Evolutionary conservation across 1,140 invertebrate genomes (phyloP).

Genomic region (Globodera ellingtonae): DNA sequence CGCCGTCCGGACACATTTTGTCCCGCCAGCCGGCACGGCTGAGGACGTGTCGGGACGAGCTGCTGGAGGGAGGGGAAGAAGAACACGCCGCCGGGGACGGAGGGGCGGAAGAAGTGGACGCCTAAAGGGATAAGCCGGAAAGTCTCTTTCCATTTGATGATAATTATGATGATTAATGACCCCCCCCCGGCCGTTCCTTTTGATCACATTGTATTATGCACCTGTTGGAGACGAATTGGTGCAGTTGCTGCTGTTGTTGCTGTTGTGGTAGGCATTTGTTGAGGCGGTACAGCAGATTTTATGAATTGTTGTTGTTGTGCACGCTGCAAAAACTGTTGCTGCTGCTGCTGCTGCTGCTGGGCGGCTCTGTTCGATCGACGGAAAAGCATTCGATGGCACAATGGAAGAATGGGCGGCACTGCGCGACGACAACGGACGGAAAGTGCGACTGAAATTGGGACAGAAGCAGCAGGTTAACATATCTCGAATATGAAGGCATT

Average conservation of each 20-base stretch:
- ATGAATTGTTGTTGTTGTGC: not conserved
- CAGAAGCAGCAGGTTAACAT: too few relatives aligned
- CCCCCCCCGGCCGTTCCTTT: too few relatives aligned
- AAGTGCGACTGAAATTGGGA: not conserved
- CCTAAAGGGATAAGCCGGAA: not conserved
- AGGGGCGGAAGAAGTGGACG: slow-evolving; percentile 11
- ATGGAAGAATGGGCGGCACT: not conserved
- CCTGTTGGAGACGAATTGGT: too few relatives aligned
- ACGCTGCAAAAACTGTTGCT: not conserved
- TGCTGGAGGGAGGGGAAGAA: not conserved
- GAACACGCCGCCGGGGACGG: not conserved
- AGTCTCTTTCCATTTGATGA: not conserved
- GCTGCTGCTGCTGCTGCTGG: not conserved
- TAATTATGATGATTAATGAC: not conserved
- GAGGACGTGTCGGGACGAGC: too few relatives aligned
- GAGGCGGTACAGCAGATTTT: too few relatives aligned
- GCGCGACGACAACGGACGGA: not conserved
- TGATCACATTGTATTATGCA: too few relatives aligned
- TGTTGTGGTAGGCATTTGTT: not conserved
- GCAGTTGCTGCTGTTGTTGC: not conserved
- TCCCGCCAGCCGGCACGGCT: not conserved
- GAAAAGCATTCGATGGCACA: slow-evolving; percentile 2
- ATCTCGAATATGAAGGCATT: not conserved
- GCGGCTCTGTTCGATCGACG: not conserved
- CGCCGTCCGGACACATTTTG: slow-evolving; percentile 8